phyloP scores from a whole-genome alignment of 1,140 invertebrate species.

The Drosophila tsacasi region DNA sequence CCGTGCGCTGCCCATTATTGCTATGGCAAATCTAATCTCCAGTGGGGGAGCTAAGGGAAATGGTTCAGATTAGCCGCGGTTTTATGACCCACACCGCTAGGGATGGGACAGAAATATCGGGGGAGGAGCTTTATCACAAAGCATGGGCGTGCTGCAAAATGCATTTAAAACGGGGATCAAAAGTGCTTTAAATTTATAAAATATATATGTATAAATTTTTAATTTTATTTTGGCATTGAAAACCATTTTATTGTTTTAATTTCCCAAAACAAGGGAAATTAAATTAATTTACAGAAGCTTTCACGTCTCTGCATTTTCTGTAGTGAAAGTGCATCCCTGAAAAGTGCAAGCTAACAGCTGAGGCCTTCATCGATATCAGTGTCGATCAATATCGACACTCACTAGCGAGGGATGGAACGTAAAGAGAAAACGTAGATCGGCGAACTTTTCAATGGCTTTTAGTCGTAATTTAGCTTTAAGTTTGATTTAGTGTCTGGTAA shows the following conservation, averaged over 20 bases:
- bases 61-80: conserved; percentile 19
- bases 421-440: neutral
- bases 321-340: neutral
- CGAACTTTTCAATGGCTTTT: neutral
- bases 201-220: too few relatives aligned
- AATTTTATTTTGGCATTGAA: too few relatives aligned
- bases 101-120: conserved; percentile 17
- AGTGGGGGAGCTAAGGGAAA: neutral
- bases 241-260: neutral
- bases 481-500: neutral
- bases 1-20: conserved; percentile 25
- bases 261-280: neutral
- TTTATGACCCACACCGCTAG: conserved; percentile 28
- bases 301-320: too few relatives aligned
- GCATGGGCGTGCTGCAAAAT: neutral
- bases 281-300: neutral
- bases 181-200: too few relatives aligned
- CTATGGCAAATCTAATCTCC: conserved; percentile 40
- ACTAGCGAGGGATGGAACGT: neutral
- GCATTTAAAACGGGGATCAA: neutral
- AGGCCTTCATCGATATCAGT: neutral
- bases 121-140: neutral
- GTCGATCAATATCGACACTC: neutral
- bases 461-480: too few relatives aligned
- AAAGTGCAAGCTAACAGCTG: neutral